Evolutionary conservation across 2,113 vertebrate species (phyloP), one percentile per base, ranked within the genome.

Genomic region (Sterrhoptilus dennistouni): DNA sequence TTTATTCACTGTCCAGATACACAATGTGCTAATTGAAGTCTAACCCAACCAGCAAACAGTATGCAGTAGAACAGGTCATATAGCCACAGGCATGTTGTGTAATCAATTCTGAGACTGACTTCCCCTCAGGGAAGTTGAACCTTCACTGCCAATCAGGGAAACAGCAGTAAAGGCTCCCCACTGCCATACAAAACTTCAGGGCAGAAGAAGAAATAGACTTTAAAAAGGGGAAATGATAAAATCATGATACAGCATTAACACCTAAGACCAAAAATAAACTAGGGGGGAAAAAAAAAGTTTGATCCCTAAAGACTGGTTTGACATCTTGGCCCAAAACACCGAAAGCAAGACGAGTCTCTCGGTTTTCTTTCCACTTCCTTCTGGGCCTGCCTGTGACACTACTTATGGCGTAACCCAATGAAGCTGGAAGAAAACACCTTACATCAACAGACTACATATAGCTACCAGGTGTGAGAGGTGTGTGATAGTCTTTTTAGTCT

Each of bases 31-130:
- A 90, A 81, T 0, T 56, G 38, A 83, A 83, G 59, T 63, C 56
- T 90, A 90, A 89, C 47, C 52, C 80, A 92, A 81, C 8, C 15
- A 89, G 63, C 29, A 86, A 86, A 81, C 54, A 86, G 75, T 92
- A 95, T 88, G 93, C 72, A 86, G 83, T 0, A 92, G 83, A 92
- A 94, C 95, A 83, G 89, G 94, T 92, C 76, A 75, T 3, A 74
- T 5, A 83, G 76, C 68, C 4, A 0, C 52, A 47, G 47, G 64
- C 52, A 63, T 1, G 20, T 60, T 92, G 89, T 44, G 17, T 36
- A 87, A 95, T 81, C 38, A 80, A 0, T 70, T 86, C 42, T 28
- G 44, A 93, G 35, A 66, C 69, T 29, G 54, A 77, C 47, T 93
- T 53, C 93, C 50, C 45, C 36, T 54, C 24, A 59, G 38, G 60